Evolutionary conservation across 2,797 vertebrate genomes (phyloP).

Genomic region (Phataginus tricuspis): DNA sequence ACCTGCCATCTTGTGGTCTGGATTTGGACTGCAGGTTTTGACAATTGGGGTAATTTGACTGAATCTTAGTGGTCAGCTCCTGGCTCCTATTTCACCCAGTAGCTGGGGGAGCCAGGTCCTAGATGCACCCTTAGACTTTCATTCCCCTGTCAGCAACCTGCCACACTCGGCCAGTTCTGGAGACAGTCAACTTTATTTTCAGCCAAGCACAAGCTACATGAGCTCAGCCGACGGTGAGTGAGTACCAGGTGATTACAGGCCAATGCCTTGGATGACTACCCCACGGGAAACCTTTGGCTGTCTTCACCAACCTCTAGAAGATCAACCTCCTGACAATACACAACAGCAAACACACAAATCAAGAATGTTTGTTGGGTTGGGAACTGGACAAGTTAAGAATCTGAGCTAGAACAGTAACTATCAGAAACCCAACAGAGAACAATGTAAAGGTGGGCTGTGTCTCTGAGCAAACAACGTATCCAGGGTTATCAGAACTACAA

Average conservation of each 20-base stretch:
- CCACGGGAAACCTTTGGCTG: not conserved
- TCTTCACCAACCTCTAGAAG: not conserved
- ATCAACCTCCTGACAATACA: not conserved
- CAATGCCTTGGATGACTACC: not conserved
- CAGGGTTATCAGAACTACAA: not conserved
- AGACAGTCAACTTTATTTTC: not conserved
- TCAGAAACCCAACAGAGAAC: not conserved
- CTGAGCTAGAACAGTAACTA: not conserved
- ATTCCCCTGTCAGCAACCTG: not conserved
- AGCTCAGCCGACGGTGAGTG: not conserved
- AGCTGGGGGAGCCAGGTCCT: not conserved
- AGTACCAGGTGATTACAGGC: not conserved
- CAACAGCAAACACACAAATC: not conserved
- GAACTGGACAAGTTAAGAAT: not conserved
- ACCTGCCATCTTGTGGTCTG: not conserved
- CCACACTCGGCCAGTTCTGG: not conserved
- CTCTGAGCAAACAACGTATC: not conserved
- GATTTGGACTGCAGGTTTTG: not conserved
- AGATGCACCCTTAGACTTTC: not conserved
- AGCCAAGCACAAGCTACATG: not conserved
- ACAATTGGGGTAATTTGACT: not conserved
- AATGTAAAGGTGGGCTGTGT: not conserved
- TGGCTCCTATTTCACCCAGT: not conserved
- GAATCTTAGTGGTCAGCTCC: not conserved
- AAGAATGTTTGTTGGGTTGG: not conserved